Percentiles rank a stretch among this genome's conserved stretches.
Evolutionary conservation across 2,797 vertebrate genomes (phyloP).

Genomic region (Ceryle rudis): DNA sequence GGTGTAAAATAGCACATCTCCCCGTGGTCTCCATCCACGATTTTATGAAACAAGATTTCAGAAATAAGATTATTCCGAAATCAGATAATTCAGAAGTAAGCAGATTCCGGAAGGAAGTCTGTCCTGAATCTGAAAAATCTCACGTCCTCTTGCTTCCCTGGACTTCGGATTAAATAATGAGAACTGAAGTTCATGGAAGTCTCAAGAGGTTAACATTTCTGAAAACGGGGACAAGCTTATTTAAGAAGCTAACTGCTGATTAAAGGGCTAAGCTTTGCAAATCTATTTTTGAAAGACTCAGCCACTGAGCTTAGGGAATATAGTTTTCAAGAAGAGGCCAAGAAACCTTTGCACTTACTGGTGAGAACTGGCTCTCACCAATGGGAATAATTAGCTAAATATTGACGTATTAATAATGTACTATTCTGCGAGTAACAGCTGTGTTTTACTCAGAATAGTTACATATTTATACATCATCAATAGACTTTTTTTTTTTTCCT

Average conservation of each 20-base stretch:
- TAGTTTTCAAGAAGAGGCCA: neutral
- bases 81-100: too few relatives aligned
- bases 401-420: slow-evolving; percentile 37
- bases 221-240: neutral
- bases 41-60: neutral
- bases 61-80: neutral
- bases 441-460: slow-evolving; percentile 46
- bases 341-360: neutral
- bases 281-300: slow-evolving; percentile 10
- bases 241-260: slow-evolving; percentile 1
- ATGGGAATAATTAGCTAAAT: neutral
- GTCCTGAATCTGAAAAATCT: neutral
- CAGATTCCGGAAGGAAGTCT: neutral
- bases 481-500: neutral
- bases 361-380: slow-evolving; percentile 7
- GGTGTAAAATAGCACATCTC: neutral
- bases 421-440: slow-evolving; percentile 23
- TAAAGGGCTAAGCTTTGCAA: neutral
- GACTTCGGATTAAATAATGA: neutral
- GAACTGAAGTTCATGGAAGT: neutral
- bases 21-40: neutral
- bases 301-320: neutral
- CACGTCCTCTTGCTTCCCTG: neutral
- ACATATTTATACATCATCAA: slow-evolving; percentile 20
- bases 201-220: neutral